phyloP scores from a whole-genome alignment of 2,888 invertebrate genomes.

The Phaedon cochleariae region DNA sequence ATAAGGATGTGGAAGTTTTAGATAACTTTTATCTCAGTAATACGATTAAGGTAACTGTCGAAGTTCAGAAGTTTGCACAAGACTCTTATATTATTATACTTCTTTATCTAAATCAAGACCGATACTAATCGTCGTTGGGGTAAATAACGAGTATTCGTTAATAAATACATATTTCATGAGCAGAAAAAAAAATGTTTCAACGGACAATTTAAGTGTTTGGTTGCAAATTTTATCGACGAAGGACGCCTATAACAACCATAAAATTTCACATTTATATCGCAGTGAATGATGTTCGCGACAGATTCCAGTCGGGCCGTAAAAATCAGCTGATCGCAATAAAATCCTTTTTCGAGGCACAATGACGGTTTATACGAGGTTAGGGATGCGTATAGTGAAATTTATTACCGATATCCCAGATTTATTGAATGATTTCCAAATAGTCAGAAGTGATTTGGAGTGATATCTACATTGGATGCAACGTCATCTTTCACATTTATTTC shows the following conservation, averaged over 20 bases:
- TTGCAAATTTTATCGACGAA: conserved; percentile 43
- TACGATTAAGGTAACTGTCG: too few relatives aligned
- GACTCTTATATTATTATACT: background rate
- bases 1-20: too few relatives aligned
- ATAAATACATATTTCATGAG: conserved; percentile 16
- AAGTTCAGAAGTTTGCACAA: background rate
- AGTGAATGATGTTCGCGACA: conserved; percentile 45
- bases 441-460: background rate
- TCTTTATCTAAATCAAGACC: background rate
- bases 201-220: conserved; percentile 28
- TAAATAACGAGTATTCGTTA: background rate
- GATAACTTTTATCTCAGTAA: too few relatives aligned
- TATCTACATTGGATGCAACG: too few relatives aligned
- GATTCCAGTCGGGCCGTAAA: conserved; percentile 37
- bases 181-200: conserved; percentile 2
- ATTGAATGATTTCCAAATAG: background rate
- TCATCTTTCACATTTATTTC: too few relatives aligned
- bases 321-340: conserved; percentile 49
- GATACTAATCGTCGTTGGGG: background rate
- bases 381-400: conserved; percentile 8
- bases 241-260: conserved; percentile 44
- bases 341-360: conserved; percentile 17
- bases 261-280: conserved; percentile 40
- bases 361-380: conserved; percentile 18
- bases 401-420: background rate